These are phyloP conservation scores for Periophthalmus magnuspinnatus DNA, from an alignment of 2,797 vertebrate genomes.

Conservation along the genomic window DNA sequence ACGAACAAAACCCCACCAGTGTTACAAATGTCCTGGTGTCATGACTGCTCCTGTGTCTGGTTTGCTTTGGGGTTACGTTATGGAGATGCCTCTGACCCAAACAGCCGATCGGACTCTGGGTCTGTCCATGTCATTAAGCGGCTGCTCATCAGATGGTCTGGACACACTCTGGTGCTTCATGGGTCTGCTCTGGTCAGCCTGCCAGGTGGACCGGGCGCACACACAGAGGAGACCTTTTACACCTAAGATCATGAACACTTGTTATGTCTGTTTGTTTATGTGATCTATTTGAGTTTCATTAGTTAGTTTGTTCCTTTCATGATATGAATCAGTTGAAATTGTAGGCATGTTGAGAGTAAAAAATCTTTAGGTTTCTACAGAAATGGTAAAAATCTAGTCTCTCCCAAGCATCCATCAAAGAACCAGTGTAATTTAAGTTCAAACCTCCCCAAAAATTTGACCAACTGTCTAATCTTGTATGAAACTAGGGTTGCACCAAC, in stretches of 20 bases:
- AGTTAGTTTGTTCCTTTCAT: neutral
- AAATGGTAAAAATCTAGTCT: neutral
- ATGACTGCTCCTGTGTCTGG: neutral
- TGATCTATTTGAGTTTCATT: neutral
- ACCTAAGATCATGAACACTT: neutral
- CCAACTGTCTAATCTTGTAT: neutral
- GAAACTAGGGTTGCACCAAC: too few species aligned
- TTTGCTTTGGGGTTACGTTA: conserved; percentile 35
- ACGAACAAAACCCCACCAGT: neutral
- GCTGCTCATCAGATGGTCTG: conserved; percentile 50
- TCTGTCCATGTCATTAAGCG: conserved; percentile 54
- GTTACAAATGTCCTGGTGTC: neutral
- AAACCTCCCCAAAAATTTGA: neutral
- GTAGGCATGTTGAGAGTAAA: neutral
- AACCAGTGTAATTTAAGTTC: neutral
- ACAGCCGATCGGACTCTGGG: conserved; percentile 55
- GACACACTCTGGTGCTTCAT: conserved; percentile 43
- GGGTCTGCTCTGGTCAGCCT: conserved; percentile 22
- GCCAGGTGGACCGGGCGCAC: conserved; percentile 39
- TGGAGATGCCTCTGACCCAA: conserved; percentile 23
- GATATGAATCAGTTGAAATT: neutral
- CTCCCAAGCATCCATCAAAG: neutral
- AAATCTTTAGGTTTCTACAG: neutral
- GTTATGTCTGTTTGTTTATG: neutral
- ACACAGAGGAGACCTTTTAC: conserved; percentile 14